phyloP scores from a whole-genome alignment of 64 coral and sea anemone species.

The Pachyseris speciosa region DNA sequence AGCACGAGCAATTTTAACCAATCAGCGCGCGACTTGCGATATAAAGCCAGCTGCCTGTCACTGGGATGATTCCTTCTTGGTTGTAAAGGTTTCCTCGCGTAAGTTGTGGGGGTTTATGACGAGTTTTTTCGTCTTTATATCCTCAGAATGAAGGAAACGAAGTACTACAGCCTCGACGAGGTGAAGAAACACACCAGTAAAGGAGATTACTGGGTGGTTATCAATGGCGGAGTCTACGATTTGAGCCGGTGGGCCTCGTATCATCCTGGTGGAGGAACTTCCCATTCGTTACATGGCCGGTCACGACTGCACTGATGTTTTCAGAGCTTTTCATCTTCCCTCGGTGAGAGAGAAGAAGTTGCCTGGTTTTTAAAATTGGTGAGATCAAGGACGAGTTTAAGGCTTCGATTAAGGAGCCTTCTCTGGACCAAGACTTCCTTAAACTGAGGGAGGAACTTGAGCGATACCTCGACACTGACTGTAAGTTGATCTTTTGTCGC shows the following conservation, averaged over 20 bases:
- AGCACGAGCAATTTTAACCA: background rate
- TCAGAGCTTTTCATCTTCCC: constrained; percentile 94
- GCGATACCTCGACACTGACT: constrained; percentile 80
- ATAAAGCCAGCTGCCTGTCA: background rate
- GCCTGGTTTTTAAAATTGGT: constrained; percentile 90
- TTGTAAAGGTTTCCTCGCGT: background rate
- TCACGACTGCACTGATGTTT: constrained; percentile 91
- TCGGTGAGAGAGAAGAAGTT: constrained; percentile 84
- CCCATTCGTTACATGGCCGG: constrained; percentile 95
- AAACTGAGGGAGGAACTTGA: constrained; percentile 86
- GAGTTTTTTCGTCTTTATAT: background rate
- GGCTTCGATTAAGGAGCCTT: constrained; percentile 42
- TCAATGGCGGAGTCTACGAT: constrained; percentile 89
- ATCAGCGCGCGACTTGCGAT: background rate
- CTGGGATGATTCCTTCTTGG: background rate
- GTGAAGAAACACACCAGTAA: constrained; percentile 77
- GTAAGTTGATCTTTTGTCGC: constrained; percentile 79
- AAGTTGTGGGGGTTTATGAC: background rate
- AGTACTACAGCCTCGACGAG: constrained; percentile 72
- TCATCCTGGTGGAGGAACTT: constrained; percentile 95
- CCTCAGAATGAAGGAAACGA: constrained; percentile 43
- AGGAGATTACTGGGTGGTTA: constrained; percentile 91
- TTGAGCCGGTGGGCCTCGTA: constrained; percentile 84
- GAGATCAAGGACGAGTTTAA: constrained; percentile 45
- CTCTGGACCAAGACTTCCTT: constrained; percentile 78